A percentile compares a stretch with the other conserved stretches of the same genome.
Conservation (phyloP, 2,888 invertebrate genomes). For the Rhyacophila evoluta region DNA sequence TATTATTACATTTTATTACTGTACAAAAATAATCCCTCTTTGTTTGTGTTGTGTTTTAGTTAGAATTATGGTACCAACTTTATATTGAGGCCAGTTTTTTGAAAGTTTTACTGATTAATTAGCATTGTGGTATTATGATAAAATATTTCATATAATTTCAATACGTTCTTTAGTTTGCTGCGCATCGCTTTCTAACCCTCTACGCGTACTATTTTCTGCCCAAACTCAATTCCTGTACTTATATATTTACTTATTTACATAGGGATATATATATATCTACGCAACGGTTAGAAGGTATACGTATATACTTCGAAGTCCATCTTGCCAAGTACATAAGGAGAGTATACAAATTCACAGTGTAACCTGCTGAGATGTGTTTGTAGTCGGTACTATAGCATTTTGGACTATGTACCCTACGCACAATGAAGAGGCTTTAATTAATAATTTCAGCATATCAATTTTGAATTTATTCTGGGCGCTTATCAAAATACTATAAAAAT, state of each 20-base stretch:
- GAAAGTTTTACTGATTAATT: no score
- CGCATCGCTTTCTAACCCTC: conserved; percentile 36
- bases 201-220: conserved; percentile 50
- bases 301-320: conserved; percentile 35
- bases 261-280: conserved; percentile 42
- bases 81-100: no score
- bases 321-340: conserved; percentile 34
- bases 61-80: no score
- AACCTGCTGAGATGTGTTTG: conserved; percentile 26
- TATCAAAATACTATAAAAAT: conserved; percentile 10
- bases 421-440: conserved; percentile 32
- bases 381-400: conserved; percentile 16
- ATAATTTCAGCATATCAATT: conserved; percentile 34
- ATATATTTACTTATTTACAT: conserved; percentile 51
- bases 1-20: no score
- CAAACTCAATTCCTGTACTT: conserved; percentile 50
- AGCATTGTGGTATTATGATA: no score
- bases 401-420: background rate
- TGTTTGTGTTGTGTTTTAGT: no score
- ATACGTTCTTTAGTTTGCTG: conserved; percentile 10
- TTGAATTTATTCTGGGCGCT: conserved; percentile 28
- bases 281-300: conserved; percentile 17
- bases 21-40: no score
- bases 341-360: conserved; percentile 31
- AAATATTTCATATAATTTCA: no score